Conservation (phyloP, 1,140 invertebrate species). For the Trichonephila clavipes region DNA sequence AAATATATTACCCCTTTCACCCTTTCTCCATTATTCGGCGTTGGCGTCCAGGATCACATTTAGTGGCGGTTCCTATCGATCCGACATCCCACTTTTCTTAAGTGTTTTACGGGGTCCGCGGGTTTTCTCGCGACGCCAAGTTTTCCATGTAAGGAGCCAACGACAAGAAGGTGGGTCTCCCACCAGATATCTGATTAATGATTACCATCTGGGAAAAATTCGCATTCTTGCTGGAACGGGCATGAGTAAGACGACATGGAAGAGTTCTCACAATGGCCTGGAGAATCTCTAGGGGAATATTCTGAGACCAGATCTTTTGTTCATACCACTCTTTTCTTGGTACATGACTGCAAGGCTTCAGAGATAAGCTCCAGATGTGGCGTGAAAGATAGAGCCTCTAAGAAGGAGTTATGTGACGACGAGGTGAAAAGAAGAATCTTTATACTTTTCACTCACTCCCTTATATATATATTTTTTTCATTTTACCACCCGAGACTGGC, state of each 20-base stretch:
- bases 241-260: background rate
- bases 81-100: slow-evolving; percentile 41
- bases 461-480: background rate
- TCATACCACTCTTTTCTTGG: background rate
- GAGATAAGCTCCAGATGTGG: slow-evolving; percentile 58
- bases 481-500: background rate
- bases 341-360: background rate
- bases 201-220: slow-evolving; percentile 58
- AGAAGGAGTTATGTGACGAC: slow-evolving; percentile 59
- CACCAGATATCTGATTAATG: slow-evolving; percentile 62
- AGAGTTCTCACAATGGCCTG: background rate
- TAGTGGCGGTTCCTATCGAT: background rate
- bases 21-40: background rate
- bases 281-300: background rate
- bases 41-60: slow-evolving; percentile 27
- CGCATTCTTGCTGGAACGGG: background rate
- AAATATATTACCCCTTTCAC: background rate
- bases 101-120: slow-evolving; percentile 51
- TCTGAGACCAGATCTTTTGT: slow-evolving; percentile 15
- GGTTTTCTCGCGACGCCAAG: slow-evolving; percentile 20
- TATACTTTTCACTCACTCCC: slow-evolving; percentile 5
- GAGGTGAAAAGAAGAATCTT: slow-evolving; percentile 10
- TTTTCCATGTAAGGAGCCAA: slow-evolving; percentile 7
- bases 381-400: slow-evolving; percentile 51
- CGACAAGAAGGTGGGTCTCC: slow-evolving; percentile 43